Percentiles rank a stretch among this genome's conserved stretches.
Evolutionary conservation across 2,888 invertebrate species (phyloP).

Genomic region (Epinotia demarniana): DNA sequence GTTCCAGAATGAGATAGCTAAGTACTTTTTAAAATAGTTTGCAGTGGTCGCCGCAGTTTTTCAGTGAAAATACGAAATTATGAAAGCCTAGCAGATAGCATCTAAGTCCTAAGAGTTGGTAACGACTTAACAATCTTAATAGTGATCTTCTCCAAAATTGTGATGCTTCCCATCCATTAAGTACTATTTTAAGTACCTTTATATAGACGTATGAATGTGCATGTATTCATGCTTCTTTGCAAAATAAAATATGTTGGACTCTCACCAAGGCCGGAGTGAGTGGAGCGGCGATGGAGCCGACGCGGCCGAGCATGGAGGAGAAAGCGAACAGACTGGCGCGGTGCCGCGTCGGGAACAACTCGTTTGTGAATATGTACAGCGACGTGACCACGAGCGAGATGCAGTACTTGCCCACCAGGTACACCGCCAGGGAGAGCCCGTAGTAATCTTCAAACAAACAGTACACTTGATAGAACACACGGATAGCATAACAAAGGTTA

Average conservation of each 20-base stretch:
- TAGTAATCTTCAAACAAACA: constrained; percentile 18
- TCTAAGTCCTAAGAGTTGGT: too few relatives aligned
- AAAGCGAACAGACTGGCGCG: constrained; percentile 85
- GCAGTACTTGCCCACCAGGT: constrained; percentile 82
- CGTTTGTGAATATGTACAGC: constrained; percentile 85
- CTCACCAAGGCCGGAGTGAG: constrained; percentile 84
- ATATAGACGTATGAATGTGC: neutral
- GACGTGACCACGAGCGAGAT: constrained; percentile 84
- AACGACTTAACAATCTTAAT: too few relatives aligned
- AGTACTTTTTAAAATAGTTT: too few relatives aligned
- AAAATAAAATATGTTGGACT: constrained; percentile 13
- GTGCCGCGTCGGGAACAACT: constrained; percentile 86
- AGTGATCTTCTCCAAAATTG: too few relatives aligned
- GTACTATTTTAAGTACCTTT: neutral
- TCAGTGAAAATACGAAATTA: too few relatives aligned
- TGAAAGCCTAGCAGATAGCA: too few relatives aligned
- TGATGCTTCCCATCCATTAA: neutral
- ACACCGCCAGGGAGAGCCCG: constrained; percentile 67
- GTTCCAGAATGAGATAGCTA: too few relatives aligned
- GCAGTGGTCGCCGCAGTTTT: too few relatives aligned
- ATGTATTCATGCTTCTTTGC: too few relatives aligned
- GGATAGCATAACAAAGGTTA: too few relatives aligned
- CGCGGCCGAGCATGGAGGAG: constrained; percentile 86
- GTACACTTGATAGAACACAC: neutral
- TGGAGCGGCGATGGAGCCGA: constrained; percentile 86